Evolutionary conservation across 2,113 vertebrate genomes (phyloP).

Genomic region (Garra rufa): DNA sequence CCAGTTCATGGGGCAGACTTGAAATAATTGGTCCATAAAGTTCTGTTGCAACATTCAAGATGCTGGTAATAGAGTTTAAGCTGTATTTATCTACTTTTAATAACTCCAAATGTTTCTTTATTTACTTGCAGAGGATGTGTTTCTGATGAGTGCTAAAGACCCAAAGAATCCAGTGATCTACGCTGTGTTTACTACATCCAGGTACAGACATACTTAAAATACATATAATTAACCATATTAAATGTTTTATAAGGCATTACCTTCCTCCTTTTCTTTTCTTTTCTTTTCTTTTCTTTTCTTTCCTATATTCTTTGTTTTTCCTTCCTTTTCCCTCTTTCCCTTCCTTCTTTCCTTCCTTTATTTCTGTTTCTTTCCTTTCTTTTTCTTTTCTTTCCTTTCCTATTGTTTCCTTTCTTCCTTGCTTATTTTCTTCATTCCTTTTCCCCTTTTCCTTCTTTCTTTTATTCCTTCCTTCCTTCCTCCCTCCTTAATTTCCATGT

Average conservation of each 20-base stretch:
- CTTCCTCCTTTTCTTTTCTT: neutral
- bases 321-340: neutral
- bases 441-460: neutral
- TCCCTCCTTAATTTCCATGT: neutral
- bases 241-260: neutral
- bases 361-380: no score
- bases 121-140: conserved; percentile 88
- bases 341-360: no score
- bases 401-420: no score
- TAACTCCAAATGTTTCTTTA: neutral
- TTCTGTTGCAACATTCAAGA: neutral
- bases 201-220: conserved; percentile 77
- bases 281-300: neutral
- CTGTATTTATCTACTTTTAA: neutral
- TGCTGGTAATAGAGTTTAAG: neutral
- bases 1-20: neutral
- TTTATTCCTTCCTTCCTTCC: neutral
- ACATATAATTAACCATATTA: neutral
- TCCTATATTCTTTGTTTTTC: neutral
- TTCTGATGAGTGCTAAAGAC: conserved; percentile 97
- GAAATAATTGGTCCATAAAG: neutral
- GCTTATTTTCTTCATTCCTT: no score
- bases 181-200: conserved; percentile 97
- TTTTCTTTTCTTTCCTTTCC: no score
- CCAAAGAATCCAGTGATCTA: conserved; percentile 97